phyloP scores from a whole-genome alignment of 2,113 vertebrate species.

The Carlito syrichta region DNA sequence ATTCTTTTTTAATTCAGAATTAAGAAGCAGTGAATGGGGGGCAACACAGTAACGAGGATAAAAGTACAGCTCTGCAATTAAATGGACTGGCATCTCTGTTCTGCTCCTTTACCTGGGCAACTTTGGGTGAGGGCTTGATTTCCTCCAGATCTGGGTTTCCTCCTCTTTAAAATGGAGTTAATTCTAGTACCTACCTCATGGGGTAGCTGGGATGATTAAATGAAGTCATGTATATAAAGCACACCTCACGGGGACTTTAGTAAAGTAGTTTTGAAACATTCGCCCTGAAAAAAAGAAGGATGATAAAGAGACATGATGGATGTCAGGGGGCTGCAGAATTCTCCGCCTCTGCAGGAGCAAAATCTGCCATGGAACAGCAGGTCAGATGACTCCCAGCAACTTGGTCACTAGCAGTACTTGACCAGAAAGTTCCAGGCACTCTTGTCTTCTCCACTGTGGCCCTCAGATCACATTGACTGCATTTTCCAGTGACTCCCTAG shows the following conservation, averaged over 20 bases:
- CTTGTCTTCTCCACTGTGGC: neutral
- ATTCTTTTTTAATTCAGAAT: slow-evolving; percentile 42
- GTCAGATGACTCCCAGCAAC: neutral
- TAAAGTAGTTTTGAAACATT: neutral
- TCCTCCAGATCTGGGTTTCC: neutral
- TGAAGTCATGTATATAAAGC: neutral
- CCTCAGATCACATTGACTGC: neutral
- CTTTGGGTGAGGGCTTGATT: neutral
- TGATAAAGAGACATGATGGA: neutral
- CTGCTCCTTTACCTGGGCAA: neutral
- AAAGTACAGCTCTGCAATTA: neutral
- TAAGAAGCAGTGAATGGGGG: neutral
- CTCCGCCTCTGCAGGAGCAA: neutral
- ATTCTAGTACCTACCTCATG: neutral
- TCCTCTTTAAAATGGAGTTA: slow-evolving; percentile 1
- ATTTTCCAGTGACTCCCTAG: slow-evolving; percentile 47
- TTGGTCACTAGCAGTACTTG: neutral
- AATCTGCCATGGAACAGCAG: neutral
- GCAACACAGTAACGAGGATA: neutral
- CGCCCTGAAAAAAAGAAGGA: neutral
- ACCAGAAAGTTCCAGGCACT: slow-evolving; percentile 2
- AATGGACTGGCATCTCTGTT: neutral
- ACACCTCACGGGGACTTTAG: neutral
- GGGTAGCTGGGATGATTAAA: neutral
- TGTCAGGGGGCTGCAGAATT: neutral